A percentile compares a stretch with the other conserved stretches of the same genome.
Evolutionary conservation across 2,797 vertebrate genomes (phyloP).

Genomic region (Crocodylus rhombifer): DNA sequence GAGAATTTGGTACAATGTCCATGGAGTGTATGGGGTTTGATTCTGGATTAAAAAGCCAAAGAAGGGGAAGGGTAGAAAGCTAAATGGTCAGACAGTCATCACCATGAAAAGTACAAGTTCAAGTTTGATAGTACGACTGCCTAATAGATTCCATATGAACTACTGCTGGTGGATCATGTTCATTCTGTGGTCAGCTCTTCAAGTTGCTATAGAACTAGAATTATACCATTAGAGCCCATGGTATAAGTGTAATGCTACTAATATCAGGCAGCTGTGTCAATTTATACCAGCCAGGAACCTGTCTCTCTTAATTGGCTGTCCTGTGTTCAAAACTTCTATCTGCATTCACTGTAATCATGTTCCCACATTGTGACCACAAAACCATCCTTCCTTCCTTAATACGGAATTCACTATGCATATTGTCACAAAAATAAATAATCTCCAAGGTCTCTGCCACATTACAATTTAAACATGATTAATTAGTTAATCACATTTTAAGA

Average conservation of each 20-base stretch:
- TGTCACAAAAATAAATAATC: no score
- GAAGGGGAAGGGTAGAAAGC: not conserved
- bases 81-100: not conserved
- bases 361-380: not conserved
- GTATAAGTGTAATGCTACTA: not conserved
- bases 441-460: no score
- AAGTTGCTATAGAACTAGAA: no score
- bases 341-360: rapidly evolving
- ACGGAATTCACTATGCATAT: not conserved
- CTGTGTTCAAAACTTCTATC: not conserved
- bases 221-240: not conserved
- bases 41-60: not conserved
- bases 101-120: not conserved
- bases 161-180: not conserved
- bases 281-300: not conserved
- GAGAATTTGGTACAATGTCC: not conserved
- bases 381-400: not conserved
- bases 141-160: not conserved
- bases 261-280: not conserved
- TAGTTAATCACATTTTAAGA: no score
- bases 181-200: no score
- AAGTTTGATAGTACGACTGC: not conserved
- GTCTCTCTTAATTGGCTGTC: not conserved
- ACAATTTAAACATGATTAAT: no score
- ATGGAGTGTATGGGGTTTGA: not conserved